Conservation (phyloP, 2,797 vertebrate genomes). For the Rhinogobio ventralis region DNA sequence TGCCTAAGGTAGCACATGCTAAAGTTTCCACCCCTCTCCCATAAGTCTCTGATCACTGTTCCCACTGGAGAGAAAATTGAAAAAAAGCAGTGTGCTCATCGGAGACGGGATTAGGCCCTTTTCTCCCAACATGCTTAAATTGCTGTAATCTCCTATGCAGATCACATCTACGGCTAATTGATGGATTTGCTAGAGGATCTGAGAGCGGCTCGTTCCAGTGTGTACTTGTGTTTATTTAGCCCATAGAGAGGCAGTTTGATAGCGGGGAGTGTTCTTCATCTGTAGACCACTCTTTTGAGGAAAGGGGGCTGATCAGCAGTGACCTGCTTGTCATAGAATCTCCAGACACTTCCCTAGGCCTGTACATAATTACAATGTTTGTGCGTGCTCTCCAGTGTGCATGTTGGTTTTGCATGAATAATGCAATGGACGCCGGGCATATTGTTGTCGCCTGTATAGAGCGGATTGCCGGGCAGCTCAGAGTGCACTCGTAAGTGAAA, state of each 20-base stretch:
- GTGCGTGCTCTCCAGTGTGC: conserved; percentile 43
- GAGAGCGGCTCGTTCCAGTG: conserved; percentile 70
- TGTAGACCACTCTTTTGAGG: conserved; percentile 51
- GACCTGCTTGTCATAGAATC: conserved; percentile 67
- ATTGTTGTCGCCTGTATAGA: conserved; percentile 66
- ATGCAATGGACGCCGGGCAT: conserved; percentile 67
- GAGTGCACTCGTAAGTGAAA: conserved; percentile 48
- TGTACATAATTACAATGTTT: conserved; percentile 62
- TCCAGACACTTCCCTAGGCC: conserved; percentile 59
- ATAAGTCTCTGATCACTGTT: conserved; percentile 28
- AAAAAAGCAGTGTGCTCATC: conserved; percentile 71
- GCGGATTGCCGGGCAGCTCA: conserved; percentile 45
- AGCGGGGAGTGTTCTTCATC: conserved; percentile 63
- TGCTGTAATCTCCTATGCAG: conserved; percentile 80
- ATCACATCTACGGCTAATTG: conserved; percentile 84
- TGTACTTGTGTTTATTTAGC: conserved; percentile 77
- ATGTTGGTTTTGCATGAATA: conserved; percentile 70
- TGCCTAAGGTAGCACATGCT: conserved; percentile 23
- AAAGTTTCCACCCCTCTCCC: conserved; percentile 36
- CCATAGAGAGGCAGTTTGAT: conserved; percentile 55
- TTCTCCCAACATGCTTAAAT: conserved; percentile 76
- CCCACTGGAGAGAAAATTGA: conserved; percentile 73
- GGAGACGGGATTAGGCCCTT: conserved; percentile 77
- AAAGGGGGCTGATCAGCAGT: conserved; percentile 63
- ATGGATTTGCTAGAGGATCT: conserved; percentile 81